Evolutionary conservation across 2,113 vertebrate genomes (phyloP), one percentile per base, ranked within the genome.

Genomic region (Spermophilus dauricus): DNA sequence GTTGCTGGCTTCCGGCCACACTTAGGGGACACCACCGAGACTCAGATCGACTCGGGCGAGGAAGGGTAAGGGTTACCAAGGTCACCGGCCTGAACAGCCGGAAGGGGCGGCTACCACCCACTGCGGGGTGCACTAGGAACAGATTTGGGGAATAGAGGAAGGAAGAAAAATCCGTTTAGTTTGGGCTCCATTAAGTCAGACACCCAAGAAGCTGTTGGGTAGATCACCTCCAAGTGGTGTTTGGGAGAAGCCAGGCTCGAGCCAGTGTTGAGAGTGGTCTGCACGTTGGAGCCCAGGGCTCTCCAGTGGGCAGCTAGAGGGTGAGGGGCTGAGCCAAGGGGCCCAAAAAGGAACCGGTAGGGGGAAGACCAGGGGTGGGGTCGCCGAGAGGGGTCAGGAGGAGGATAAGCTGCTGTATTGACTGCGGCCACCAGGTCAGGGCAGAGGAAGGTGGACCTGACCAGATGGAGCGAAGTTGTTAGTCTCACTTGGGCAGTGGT

Each of bases 31-130:
- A 2, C n/a, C 39, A 42, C 5, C 32, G 34, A 70, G 67, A n/a
- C 34, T n/a, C 3, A 14, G 42, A 6, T 10, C 1, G 5, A 16
- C 10, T 0, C 0, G 4, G 53, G 13, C 10, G 0, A 28, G 26
- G 42, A 28, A 26, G 56, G 61, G 0, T 1, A 24, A 61, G 30
- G 93, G 32, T 1, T 0, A 0, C 51, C 45, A 42, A 42, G 58
- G 42, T 37, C 5, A 32, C 26, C 1, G 34, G 30, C 34, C n/a
- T 6, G 30, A 42, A 34, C 12, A 63, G 51, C 72, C 18, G 22
- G 61, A 63, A 42, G 84, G 11, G 0, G 0, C 45, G 8, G 17
- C 53, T 7, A 2, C 0, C 1, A 2, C 20, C 1, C 17, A 34
- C 11, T 5, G 4, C 0, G 34, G 30, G 48, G 12, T 8, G 42